Percentiles rank a stretch among this genome's conserved stretches.
These are phyloP conservation scores for Gulo gulo DNA, from an alignment of 2,113 vertebrate species.

Conservation along the genomic window DNA sequence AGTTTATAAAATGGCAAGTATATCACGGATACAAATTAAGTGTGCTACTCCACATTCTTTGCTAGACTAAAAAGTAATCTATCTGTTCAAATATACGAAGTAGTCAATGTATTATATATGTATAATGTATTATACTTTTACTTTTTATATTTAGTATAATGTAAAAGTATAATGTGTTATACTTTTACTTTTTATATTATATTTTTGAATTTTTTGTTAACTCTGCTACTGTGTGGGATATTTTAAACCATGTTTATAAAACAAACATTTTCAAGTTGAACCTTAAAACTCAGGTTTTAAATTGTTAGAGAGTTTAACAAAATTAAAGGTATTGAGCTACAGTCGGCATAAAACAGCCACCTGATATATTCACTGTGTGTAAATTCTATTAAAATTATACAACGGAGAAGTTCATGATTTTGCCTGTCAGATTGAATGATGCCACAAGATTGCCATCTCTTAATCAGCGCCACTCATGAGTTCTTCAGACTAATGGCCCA, in stretches of 20 bases:
- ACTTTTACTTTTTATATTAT: too few relatives aligned
- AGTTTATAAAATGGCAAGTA: background rate
- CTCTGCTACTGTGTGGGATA: background rate
- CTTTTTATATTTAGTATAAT: too few relatives aligned
- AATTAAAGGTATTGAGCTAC: background rate
- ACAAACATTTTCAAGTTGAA: conserved; percentile 2
- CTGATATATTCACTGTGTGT: background rate
- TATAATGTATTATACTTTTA: too few relatives aligned
- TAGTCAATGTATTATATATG: background rate
- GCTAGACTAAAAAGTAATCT: conserved; percentile 35
- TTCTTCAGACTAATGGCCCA: background rate
- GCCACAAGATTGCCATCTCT: background rate
- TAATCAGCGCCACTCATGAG: background rate
- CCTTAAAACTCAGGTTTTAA: conserved; percentile 24
- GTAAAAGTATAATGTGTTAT: too few relatives aligned
- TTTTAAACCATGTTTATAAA: conserved; percentile 5
- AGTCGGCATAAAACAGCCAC: background rate
- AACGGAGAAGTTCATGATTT: conserved; percentile 10
- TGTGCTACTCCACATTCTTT: background rate
- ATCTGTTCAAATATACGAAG: background rate
- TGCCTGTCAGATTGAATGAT: background rate
- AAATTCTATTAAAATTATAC: background rate
- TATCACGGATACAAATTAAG: conserved; percentile 29
- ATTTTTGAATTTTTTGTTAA: background rate
- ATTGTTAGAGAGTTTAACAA: background rate